These are phyloP conservation scores for Diarsia mendica DNA, from an alignment of 2,888 invertebrate species.

Conservation along the genomic window DNA sequence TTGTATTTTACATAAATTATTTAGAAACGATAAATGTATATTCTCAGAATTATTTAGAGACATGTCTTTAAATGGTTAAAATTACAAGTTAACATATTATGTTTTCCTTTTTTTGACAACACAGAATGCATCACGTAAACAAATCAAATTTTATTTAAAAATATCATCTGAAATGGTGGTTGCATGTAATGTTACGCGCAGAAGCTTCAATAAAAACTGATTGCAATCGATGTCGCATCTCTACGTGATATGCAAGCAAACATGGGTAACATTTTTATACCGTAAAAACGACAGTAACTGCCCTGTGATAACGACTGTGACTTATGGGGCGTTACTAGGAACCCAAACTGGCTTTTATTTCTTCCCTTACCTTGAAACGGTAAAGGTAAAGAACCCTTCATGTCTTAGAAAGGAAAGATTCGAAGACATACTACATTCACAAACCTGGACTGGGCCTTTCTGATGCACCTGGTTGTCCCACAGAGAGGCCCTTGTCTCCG, in stretches of 20 bases:
- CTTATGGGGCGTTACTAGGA: neutral
- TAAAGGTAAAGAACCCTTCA: neutral
- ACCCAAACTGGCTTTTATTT: neutral
- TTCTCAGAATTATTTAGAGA: no score
- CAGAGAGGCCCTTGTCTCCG: no score
- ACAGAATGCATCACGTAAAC: slow-evolving; percentile 1
- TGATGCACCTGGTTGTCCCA: no score
- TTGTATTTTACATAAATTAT: no score
- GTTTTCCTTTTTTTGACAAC: neutral
- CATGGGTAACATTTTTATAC: neutral
- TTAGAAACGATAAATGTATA: no score
- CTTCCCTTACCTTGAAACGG: neutral
- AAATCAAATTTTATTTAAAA: slow-evolving; percentile 10
- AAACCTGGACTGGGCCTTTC: neutral
- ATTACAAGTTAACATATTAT: no score
- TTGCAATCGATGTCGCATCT: slow-evolving; percentile 16
- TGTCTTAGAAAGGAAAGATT: neutral
- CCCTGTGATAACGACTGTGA: neutral
- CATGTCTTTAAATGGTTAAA: no score
- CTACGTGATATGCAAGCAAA: slow-evolving; percentile 45
- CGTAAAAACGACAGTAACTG: neutral
- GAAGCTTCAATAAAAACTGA: slow-evolving; percentile 31
- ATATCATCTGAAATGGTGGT: neutral
- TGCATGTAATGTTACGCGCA: neutral
- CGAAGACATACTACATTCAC: neutral